Evolutionary conservation across 2,113 vertebrate genomes (phyloP).

Genomic region (Apeltes quadracus): DNA sequence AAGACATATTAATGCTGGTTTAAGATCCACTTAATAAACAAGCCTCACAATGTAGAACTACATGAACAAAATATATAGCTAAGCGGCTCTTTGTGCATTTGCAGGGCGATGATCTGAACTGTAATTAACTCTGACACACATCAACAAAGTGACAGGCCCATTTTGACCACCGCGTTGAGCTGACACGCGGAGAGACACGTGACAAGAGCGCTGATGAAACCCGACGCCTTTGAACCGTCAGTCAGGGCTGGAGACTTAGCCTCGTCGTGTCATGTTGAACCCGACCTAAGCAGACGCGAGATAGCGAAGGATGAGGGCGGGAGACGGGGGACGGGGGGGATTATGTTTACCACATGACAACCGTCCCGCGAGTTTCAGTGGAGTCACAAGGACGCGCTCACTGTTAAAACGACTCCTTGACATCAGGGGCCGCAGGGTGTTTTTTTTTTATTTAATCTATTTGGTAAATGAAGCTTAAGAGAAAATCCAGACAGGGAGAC

Average conservation of each 20-base stretch:
- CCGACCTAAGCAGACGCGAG: slow-evolving; percentile 83
- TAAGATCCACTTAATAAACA: not conserved
- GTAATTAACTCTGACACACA: too few species aligned
- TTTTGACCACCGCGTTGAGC: slow-evolving; percentile 28
- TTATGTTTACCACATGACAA: slow-evolving; percentile 38
- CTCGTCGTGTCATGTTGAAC: slow-evolving; percentile 84
- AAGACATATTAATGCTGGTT: not conserved
- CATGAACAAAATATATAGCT: not conserved
- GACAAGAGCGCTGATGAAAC: slow-evolving; percentile 43
- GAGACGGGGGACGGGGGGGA: not conserved
- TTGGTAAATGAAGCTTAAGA: too few species aligned
- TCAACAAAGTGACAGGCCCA: slow-evolving; percentile 30
- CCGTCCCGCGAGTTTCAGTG: slow-evolving; percentile 46
- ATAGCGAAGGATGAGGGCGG: slow-evolving; percentile 7
- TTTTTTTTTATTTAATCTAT: too few species aligned
- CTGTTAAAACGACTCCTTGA: slow-evolving; percentile 46
- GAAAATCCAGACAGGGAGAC: too few species aligned
- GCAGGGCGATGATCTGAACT: too few species aligned
- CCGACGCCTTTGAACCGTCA: slow-evolving; percentile 62
- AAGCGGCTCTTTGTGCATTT: too few species aligned
- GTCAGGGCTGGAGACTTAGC: slow-evolving; percentile 75
- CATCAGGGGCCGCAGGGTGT: slow-evolving; percentile 40
- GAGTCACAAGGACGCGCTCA: slow-evolving; percentile 42
- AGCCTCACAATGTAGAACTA: not conserved
- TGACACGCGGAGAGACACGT: slow-evolving; percentile 23